Evolutionary conservation across 2,888 invertebrate genomes (phyloP), one percentile per base, ranked within the genome.

Genomic region (Ganaspis brasiliensis): DNA sequence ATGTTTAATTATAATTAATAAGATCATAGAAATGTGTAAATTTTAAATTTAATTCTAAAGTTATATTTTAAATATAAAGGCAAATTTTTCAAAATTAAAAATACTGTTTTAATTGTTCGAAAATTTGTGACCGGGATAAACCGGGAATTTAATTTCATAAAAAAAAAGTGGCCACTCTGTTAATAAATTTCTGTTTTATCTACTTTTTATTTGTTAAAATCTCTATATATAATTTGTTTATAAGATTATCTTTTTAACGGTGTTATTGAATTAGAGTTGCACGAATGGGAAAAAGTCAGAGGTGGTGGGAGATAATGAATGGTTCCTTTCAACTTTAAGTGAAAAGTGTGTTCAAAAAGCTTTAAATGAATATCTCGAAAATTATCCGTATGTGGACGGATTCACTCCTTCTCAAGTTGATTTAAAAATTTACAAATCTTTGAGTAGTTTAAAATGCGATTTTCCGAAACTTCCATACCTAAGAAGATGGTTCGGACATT

Each of bases 391-490:
- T 75, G 79, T 92, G 16, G 89, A 91, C 73, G 92, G 92, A 63
- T 92, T 91, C 79, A 88, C 85, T 56, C 90, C 92, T 40, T 92
- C 92, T 1, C 90, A 91, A 79, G 86, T 88, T 21, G 93, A 93
- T 80, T 79, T 84, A 79, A 86, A 86, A 77, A 87, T 92, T 74
- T 86, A 89, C 71, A 82, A 87, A 72, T 85, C 87, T 10, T 77
- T 91, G 10, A 82, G 61, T 10, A 80, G 80, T 72, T 70, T 87
- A 9, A 73, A 78, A n/a, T 77, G 81, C 31, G 82, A 88, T 70
- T 87, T 89, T 57, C 21, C 71, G 1, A 84, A 76, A 21, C 82
- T 81, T 79, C 88, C 89, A 4, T 90, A 92, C 83, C 84, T 92
- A 8, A 74, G 84, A 74, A 89, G 93, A 16, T 93, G 93, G 93